These are phyloP conservation scores for Cyclura pinguis DNA, from an alignment of 2,797 vertebrate species.

Conservation along the genomic window DNA sequence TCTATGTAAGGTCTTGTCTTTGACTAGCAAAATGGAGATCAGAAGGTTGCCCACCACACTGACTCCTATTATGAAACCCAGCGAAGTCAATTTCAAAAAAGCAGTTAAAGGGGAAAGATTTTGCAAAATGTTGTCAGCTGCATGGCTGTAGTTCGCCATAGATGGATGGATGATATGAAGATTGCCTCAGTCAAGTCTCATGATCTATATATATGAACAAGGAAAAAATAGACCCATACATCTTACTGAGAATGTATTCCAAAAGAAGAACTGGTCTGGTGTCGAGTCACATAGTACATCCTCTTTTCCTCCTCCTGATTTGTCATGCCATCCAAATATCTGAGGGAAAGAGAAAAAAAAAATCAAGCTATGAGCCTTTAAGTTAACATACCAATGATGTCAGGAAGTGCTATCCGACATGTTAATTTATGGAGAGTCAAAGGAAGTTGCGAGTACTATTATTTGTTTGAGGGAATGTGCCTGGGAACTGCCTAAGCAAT, in stretches of 20 bases:
- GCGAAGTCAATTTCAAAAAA: slow-evolving; percentile 99
- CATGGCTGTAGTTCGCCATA: slow-evolving; percentile 99
- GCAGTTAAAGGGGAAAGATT: slow-evolving; percentile 99
- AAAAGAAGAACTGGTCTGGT: slow-evolving; percentile 87
- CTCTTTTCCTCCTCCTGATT: slow-evolving; percentile 91
- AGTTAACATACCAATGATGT: slow-evolving; percentile 81
- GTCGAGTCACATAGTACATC: slow-evolving; percentile 86
- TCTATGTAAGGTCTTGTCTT: slow-evolving; percentile 99
- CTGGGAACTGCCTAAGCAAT: slow-evolving; percentile 42
- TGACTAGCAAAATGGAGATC: slow-evolving; percentile 99
- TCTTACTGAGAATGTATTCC: slow-evolving; percentile 97
- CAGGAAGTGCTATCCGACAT: slow-evolving; percentile 79
- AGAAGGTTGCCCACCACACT: slow-evolving; percentile 99
- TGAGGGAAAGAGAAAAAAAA: slow-evolving; percentile 80
- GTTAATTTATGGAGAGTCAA: slow-evolving; percentile 80
- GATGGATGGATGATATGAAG: slow-evolving; percentile 99
- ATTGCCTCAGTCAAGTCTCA: slow-evolving; percentile 99
- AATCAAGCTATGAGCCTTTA: slow-evolving; percentile 83
- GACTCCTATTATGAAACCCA: slow-evolving; percentile 99
- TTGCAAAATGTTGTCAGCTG: slow-evolving; percentile 99
- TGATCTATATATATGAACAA: slow-evolving; percentile 95
- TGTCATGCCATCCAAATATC: slow-evolving; percentile 97
- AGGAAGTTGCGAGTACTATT: slow-evolving; percentile 80
- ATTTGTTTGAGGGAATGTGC: slow-evolving; percentile 73
- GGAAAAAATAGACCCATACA: slow-evolving; percentile 94